A percentile compares a stretch with the other conserved stretches of the same genome.
These are phyloP conservation scores for Coptodon bakossiorum DNA, from an alignment of 2,113 vertebrate genomes.

Conservation along the genomic window DNA sequence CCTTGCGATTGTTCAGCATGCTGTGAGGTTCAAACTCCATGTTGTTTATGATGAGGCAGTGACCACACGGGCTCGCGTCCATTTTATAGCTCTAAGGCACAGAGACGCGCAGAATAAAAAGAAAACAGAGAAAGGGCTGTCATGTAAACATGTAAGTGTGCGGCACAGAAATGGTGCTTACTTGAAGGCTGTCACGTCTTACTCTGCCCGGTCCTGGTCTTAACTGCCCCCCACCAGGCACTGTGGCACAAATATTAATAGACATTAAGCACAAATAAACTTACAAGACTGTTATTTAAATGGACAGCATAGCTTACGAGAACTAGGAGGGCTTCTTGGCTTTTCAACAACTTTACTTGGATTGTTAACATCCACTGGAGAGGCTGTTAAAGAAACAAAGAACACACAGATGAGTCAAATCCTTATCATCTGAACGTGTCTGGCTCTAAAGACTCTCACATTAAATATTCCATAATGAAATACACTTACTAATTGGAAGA, in stretches of 20 bases:
- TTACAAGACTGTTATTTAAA: neutral
- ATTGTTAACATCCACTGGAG: constrained; percentile 12
- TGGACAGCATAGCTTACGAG: constrained; percentile 37
- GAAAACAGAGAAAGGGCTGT: neutral
- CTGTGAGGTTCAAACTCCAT: constrained; percentile 71
- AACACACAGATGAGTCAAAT: neutral
- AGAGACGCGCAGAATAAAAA: neutral
- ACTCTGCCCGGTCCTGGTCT: constrained; percentile 7
- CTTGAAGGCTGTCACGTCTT: constrained; percentile 65
- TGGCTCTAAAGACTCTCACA: neutral
- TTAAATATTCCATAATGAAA: neutral
- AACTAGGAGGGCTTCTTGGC: neutral
- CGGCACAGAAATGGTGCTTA: neutral
- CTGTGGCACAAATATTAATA: constrained; percentile 29
- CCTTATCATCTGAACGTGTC: neutral
- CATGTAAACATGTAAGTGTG: neutral
- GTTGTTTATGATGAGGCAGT: constrained; percentile 93
- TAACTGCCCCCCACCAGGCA: neutral
- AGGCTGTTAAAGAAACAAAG: constrained; percentile 24
- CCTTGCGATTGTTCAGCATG: constrained; percentile 52
- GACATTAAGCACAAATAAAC: neutral
- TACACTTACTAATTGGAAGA: constrained; percentile 61
- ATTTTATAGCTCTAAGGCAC: constrained; percentile 79
- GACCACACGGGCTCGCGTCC: constrained; percentile 78
- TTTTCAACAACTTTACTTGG: neutral